Base-by-base conservation (phyloP, 2,797 vertebrate genomes). In the Typhlichthys subterraneus region DNA sequence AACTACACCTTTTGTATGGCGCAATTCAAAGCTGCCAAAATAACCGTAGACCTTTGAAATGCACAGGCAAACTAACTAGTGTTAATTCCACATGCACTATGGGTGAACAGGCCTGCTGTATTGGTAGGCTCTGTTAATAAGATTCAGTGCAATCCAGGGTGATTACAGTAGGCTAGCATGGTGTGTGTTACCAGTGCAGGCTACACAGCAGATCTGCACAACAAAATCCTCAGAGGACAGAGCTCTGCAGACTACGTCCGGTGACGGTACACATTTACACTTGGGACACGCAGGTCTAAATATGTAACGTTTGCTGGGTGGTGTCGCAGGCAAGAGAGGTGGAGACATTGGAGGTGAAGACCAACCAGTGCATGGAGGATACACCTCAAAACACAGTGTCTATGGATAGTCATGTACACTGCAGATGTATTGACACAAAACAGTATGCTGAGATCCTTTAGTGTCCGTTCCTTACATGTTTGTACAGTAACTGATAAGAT, bases 241-340 rank as follows among this genome's bases (percentile, higher is more conserved):
- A 8, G 33, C 33, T 38, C 33, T 49, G 72, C 79, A 74, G 64
- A 78, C 59, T 10, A 68, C 55, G 57, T 72, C 66, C 75, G 67
- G 46, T 59, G 51, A 70, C 58, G 38, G 50, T 45, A 15, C 42
- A 58, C 3, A 14, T 33, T 19, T 47, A 66, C 12, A 23, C 10
- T 13, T 15, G 5, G 3, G 65, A 38, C 17, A 33, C 12, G 65
- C 23, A 33, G 11, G 45, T 45, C 14, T 45, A 53, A 19, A 15
- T n/a, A 48, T 4, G 13, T n/a, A 19, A 57, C 47, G 51, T 5
- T 6, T 12, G 29, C 17, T 15, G 38, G 14, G 14, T 15, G 38
- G 14, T 23, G 7, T n/a, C 9, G 54, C 51, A 13, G 45, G 51
- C 17, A 5, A 38, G 23, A 11, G 11, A 33, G 46, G 9, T 10